These are phyloP conservation scores for Hydrozoanthus tunicans DNA, from an alignment of 64 coral and sea anemone species.

Conservation along the genomic window DNA sequence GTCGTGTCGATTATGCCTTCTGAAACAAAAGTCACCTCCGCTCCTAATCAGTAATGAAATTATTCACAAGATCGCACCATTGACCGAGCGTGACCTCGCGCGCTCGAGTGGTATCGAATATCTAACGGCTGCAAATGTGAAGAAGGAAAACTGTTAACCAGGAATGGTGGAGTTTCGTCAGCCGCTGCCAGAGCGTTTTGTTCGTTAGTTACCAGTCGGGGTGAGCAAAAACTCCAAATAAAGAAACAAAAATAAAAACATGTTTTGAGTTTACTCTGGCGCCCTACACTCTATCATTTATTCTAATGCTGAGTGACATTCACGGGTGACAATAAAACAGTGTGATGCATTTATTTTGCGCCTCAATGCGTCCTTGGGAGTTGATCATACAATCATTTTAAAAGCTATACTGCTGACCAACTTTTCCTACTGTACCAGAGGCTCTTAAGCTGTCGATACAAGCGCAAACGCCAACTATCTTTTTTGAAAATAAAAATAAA, in stretches of 20 bases:
- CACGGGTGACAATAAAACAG: background rate
- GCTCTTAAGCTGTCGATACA: no score
- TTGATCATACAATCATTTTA: background rate
- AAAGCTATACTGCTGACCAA: background rate
- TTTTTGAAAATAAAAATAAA: no score
- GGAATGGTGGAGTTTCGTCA: background rate
- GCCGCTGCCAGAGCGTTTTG: background rate
- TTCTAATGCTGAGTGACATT: background rate
- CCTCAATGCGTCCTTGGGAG: background rate
- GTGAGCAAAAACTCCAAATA: slow-evolving; percentile 25
- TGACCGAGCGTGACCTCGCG: slow-evolving; percentile 6
- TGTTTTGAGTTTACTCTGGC: background rate
- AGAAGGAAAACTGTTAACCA: background rate
- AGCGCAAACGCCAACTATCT: no score
- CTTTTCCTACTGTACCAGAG: no score
- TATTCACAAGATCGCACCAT: slow-evolving; percentile 14
- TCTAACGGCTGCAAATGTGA: background rate
- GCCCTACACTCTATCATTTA: background rate
- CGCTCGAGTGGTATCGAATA: background rate
- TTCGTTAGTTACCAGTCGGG: slow-evolving; percentile 27
- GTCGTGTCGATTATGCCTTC: no score
- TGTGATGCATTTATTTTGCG: background rate
- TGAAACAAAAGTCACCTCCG: background rate
- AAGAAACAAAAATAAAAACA: background rate
- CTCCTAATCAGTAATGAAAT: slow-evolving; percentile 14